Percentiles rank a stretch among this genome's conserved stretches.
Conservation (phyloP, 2,797 vertebrate species). For the Parotocinclus haroldoi region DNA sequence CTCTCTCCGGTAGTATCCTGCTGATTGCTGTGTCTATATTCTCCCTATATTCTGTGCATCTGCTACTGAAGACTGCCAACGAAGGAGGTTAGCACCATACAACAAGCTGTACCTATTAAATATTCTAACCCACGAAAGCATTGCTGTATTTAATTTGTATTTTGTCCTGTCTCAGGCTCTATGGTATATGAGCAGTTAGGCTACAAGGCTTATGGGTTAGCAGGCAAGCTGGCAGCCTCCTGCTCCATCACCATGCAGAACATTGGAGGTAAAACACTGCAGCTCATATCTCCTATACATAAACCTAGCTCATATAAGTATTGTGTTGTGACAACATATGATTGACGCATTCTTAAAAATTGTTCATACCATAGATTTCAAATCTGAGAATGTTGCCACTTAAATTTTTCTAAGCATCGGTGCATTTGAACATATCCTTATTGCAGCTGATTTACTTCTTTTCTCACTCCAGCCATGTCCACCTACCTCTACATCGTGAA, state of each 20-base stretch:
- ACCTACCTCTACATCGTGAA: conserved; percentile 99
- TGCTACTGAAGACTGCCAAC: conserved; percentile 94
- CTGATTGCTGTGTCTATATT: conserved; percentile 85
- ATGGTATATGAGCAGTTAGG: conserved; percentile 92
- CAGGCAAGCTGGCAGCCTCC: conserved; percentile 92
- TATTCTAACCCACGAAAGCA: neutral
- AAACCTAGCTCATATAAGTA: too few relatives aligned
- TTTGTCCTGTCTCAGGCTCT: conserved; percentile 69
- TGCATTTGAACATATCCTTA: too few relatives aligned
- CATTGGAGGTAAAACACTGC: conserved; percentile 81
- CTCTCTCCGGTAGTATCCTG: conserved; percentile 77
- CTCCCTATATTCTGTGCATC: conserved; percentile 95
- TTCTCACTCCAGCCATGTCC: conserved; percentile 87
- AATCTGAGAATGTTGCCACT: too few relatives aligned
- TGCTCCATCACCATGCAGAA: conserved; percentile 96
- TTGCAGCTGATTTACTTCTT: conserved; percentile 23
- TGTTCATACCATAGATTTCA: too few relatives aligned
- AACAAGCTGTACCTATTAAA: neutral
- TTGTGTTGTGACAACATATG: too few relatives aligned
- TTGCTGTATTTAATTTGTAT: conserved; percentile 1
- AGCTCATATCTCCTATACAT: too few relatives aligned
- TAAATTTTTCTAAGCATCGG: too few relatives aligned
- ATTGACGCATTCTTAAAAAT: too few relatives aligned
- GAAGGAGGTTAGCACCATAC: conserved; percentile 84
- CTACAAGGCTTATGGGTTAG: conserved; percentile 89